Conservation (phyloP, 2,113 vertebrate species). For the Spilogale gracilis region DNA sequence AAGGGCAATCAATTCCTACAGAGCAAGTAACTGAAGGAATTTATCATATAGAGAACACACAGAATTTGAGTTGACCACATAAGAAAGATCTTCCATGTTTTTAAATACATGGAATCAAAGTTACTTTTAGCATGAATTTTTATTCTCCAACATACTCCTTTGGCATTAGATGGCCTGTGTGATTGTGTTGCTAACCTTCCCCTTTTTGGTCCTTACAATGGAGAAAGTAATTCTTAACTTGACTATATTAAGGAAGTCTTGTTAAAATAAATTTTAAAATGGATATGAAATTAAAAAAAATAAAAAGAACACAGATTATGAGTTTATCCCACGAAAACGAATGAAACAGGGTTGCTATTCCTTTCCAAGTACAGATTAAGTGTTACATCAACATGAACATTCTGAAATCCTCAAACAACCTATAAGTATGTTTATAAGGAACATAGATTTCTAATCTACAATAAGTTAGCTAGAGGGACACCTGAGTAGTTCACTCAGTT, state of each 20-base stretch:
- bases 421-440: too few relatives aligned
- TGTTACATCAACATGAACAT: not conserved
- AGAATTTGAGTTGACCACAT: not conserved
- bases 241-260: not conserved
- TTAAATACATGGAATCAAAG: not conserved
- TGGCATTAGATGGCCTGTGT: not conserved
- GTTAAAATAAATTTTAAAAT: slow-evolving; percentile 45
- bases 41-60: not conserved
- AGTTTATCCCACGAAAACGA: not conserved
- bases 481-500: too few relatives aligned
- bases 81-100: not conserved
- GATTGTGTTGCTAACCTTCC: not conserved
- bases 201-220: not conserved
- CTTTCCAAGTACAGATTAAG: not conserved
- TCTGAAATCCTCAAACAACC: not conserved
- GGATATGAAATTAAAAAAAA: not conserved
- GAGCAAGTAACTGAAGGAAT: not conserved
- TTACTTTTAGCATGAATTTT: not conserved
- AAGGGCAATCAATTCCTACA: not conserved
- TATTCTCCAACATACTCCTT: not conserved
- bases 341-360: not conserved
- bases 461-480: too few relatives aligned
- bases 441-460: too few relatives aligned
- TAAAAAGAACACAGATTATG: not conserved
- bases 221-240: not conserved